Evolutionary conservation across 2,797 vertebrate species (phyloP).

Genomic region (Glyptemys insculpta): DNA sequence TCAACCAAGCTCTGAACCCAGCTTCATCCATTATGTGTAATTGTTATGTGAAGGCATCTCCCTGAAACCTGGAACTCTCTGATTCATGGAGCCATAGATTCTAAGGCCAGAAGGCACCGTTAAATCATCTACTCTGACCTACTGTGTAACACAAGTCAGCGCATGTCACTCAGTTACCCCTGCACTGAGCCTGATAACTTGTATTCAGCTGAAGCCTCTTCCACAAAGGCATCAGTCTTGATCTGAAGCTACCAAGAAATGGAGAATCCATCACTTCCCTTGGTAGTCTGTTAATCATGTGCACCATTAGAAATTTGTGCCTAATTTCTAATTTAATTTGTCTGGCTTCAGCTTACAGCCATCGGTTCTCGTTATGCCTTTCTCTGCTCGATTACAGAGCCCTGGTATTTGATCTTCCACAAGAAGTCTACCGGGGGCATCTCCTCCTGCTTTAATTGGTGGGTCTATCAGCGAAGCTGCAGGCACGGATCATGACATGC

Average conservation of each 20-base stretch:
- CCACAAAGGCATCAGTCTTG: not conserved
- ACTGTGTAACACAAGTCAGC: not conserved
- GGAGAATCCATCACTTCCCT: not conserved
- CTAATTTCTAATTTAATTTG: not conserved
- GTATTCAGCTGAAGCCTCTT: not conserved
- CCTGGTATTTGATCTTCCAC: not conserved
- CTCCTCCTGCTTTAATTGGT: not conserved
- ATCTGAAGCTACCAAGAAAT: not conserved
- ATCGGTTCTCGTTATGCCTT: not conserved
- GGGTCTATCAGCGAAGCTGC: not conserved
- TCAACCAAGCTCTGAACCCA: not conserved
- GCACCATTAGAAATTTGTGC: not conserved
- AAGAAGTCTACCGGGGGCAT: not conserved
- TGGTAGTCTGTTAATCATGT: not conserved
- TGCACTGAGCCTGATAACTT: not conserved
- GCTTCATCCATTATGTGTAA: not conserved
- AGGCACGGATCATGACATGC: not conserved
- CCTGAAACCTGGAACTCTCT: not conserved
- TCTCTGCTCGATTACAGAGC: not conserved
- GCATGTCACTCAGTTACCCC: not conserved
- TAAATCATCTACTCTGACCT: not conserved
- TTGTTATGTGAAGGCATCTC: not conserved
- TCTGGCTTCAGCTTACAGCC: not conserved
- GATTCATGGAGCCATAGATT: not conserved
- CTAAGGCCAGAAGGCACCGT: not conserved